Percentiles rank a stretch among this genome's conserved stretches.
These are phyloP conservation scores for Orthosia gracilis DNA, from an alignment of 2,888 invertebrate species.

Conservation along the genomic window DNA sequence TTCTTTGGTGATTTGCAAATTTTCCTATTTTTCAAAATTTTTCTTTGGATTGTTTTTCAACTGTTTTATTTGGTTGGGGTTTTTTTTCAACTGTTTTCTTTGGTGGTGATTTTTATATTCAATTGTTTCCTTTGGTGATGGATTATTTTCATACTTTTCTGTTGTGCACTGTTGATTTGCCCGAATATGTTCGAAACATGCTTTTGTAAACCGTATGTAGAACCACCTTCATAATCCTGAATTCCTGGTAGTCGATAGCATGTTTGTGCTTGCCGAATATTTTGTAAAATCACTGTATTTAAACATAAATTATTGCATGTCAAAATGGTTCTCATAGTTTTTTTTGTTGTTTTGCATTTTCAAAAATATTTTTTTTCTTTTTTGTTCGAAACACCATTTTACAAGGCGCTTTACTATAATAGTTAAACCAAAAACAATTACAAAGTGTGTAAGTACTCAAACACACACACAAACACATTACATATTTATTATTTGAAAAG, in stretches of 20 bases:
- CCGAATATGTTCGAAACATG: slow-evolving; percentile 65
- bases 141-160: slow-evolving; percentile 62
- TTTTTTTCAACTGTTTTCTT: slow-evolving; percentile 37
- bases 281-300: slow-evolving; percentile 26
- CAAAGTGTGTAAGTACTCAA: slow-evolving; percentile 21
- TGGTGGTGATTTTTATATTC: slow-evolving; percentile 30
- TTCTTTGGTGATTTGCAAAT: slow-evolving; percentile 22
- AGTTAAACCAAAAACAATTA: neutral
- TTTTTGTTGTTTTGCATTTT: neutral
- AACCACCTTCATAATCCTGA: slow-evolving; percentile 26
- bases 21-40: neutral
- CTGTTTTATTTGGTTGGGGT: slow-evolving; percentile 13
- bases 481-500: neutral
- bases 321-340: slow-evolving; percentile 5
- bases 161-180: slow-evolving; percentile 83
- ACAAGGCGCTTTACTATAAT: neutral
- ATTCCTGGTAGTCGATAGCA: slow-evolving; percentile 25
- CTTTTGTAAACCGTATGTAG: slow-evolving; percentile 53
- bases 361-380: neutral
- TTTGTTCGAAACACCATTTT: neutral
- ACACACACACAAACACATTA: neutral
- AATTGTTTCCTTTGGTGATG: slow-evolving; percentile 64
- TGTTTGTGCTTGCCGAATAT: slow-evolving; percentile 24
- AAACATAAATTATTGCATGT: slow-evolving; percentile 40
- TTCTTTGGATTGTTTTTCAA: neutral